These are phyloP conservation scores for Halictus quadricinctus DNA, from an alignment of 2,888 invertebrate species.

Conservation along the genomic window DNA sequence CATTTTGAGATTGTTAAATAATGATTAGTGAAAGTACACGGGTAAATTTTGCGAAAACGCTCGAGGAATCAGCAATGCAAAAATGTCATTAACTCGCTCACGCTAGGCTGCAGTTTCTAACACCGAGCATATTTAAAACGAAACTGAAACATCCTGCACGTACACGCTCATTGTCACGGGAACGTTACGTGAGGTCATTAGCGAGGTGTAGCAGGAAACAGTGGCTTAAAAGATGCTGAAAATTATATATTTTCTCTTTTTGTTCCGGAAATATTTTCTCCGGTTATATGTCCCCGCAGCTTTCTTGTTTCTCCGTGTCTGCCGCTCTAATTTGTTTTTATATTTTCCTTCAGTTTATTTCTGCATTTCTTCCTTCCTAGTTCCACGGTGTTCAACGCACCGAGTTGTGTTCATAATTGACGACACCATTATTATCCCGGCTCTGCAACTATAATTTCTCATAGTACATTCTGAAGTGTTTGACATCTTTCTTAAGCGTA, in stretches of 20 bases:
- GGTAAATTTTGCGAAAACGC: not conserved
- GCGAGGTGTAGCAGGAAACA: conserved; percentile 9
- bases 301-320: not conserved
- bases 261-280: conserved; percentile 14
- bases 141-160: conserved; percentile 6
- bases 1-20: not conserved
- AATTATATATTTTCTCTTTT: conserved; percentile 38
- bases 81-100: conserved; percentile 2
- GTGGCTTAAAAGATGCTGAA: conserved; percentile 31
- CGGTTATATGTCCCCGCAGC: not conserved
- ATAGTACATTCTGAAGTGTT: not conserved
- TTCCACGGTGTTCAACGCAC: not conserved
- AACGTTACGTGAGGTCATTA: conserved; percentile 25
- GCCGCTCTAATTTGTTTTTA: conserved; percentile 6
- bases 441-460: not conserved
- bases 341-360: not conserved
- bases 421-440: not conserved
- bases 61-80: not conserved
- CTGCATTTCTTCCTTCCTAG: not conserved
- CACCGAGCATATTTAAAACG: not conserved
- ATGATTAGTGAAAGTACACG: not conserved
- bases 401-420: not conserved
- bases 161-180: conserved; percentile 1
- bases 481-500: not conserved
- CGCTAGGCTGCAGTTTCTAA: not conserved